These are phyloP conservation scores for Trissolcus brochymenae DNA, from an alignment of 2,888 invertebrate genomes.

Conservation along the genomic window DNA sequence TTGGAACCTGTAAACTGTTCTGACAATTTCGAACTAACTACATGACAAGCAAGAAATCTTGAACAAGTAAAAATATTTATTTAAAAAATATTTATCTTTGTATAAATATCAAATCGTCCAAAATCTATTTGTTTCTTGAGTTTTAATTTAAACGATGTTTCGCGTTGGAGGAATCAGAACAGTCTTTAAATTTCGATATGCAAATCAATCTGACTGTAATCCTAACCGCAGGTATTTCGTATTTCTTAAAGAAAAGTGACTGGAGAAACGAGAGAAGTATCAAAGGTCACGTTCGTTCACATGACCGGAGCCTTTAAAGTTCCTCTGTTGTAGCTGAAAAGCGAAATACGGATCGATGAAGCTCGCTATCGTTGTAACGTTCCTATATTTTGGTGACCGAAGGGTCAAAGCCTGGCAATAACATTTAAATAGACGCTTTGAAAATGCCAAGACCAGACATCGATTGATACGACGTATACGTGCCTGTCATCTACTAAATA, in stretches of 20 bases:
- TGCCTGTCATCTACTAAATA: conserved; percentile 65
- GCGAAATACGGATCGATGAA: conserved; percentile 49
- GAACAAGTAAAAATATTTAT: too few relatives aligned
- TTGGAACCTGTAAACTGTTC: too few relatives aligned
- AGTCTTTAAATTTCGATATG: background rate
- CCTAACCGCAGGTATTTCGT: too few relatives aligned
- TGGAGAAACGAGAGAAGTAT: conserved; percentile 14
- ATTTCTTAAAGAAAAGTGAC: conserved; percentile 1
- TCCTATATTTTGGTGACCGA: conserved; percentile 61
- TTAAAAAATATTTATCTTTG: too few relatives aligned
- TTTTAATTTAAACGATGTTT: too few relatives aligned
- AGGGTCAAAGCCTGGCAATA: conserved; percentile 62
- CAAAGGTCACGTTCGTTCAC: conserved; percentile 21
- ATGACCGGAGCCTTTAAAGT: conserved; percentile 26
- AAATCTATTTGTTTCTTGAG: too few relatives aligned
- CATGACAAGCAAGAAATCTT: too few relatives aligned
- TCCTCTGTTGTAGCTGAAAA: conserved; percentile 27
- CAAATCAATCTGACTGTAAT: background rate
- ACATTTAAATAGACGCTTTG: conserved; percentile 66
- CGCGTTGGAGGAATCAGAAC: too few relatives aligned
- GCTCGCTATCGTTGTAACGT: conserved; percentile 58
- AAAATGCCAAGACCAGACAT: conserved; percentile 63
- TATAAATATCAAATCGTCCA: too few relatives aligned
- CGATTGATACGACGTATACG: conserved; percentile 63
- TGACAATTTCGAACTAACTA: too few relatives aligned